Evolutionary conservation across 2,888 invertebrate genomes (phyloP).

Genomic region (Teleiodes luculella): DNA sequence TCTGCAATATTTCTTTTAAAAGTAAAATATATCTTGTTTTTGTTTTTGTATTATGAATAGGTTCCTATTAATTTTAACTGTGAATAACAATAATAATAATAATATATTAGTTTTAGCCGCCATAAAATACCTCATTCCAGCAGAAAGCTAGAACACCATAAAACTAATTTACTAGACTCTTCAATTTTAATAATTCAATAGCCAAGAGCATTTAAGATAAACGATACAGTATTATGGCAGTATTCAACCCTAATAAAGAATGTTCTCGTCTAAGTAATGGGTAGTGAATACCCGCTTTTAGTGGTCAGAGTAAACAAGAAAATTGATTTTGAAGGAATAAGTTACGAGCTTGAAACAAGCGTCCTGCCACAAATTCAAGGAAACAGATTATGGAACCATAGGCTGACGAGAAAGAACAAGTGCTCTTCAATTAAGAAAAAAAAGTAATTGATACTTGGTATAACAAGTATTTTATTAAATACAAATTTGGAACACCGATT

Average conservation of each 20-base stretch:
- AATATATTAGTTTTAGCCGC: too few relatives aligned
- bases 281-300: constrained; percentile 53
- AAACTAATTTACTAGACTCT: too few relatives aligned
- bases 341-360: constrained; percentile 42
- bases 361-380: constrained; percentile 51
- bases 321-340: constrained; percentile 71
- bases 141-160: too few relatives aligned
- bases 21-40: too few relatives aligned
- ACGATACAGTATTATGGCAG: not conserved
- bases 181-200: not conserved
- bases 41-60: too few relatives aligned
- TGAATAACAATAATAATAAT: too few relatives aligned
- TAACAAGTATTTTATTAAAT: not conserved
- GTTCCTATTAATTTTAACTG: too few relatives aligned
- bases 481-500: too few relatives aligned
- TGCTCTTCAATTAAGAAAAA: constrained; percentile 19
- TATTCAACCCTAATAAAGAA: constrained; percentile 37
- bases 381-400: constrained; percentile 52
- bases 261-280: constrained; percentile 51
- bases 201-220: not conserved
- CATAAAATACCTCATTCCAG: too few relatives aligned
- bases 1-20: too few relatives aligned
- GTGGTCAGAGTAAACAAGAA: constrained; percentile 69
- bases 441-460: constrained; percentile 2
- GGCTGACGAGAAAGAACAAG: constrained; percentile 27